These are phyloP conservation scores for Temnothorax rugatulus DNA, from an alignment of 2,888 invertebrate species.

Conservation along the genomic window DNA sequence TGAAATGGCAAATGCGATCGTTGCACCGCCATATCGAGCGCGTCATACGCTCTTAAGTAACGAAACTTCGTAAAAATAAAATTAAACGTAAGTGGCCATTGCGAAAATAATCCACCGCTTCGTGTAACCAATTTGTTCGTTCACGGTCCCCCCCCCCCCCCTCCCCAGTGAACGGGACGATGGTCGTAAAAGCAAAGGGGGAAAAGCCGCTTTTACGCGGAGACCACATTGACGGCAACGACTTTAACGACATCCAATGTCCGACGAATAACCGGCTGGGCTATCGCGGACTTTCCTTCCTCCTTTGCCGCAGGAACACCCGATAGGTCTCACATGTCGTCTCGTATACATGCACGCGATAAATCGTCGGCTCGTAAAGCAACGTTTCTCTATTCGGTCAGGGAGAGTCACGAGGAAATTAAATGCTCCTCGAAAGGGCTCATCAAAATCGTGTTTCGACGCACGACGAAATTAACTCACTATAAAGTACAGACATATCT, in stretches of 20 bases:
- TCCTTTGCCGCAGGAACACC: conserved; percentile 22
- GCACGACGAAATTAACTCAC: conserved; percentile 29
- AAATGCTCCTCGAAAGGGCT: conserved; percentile 27
- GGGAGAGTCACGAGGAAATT: conserved; percentile 26
- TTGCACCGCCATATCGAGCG: background rate
- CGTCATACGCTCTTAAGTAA: conserved; percentile 14
- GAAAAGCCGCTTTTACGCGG: conserved; percentile 35
- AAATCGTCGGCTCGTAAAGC: conserved; percentile 53
- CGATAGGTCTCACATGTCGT: conserved; percentile 21
- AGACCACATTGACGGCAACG: conserved; percentile 30
- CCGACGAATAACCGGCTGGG: conserved; percentile 27
- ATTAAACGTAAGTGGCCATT: conserved; percentile 24
- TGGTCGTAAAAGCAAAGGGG: conserved; percentile 35
- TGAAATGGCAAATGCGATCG: background rate
- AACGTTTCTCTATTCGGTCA: conserved; percentile 39
- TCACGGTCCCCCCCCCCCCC: conserved; percentile 8
- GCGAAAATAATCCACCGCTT: conserved; percentile 32
- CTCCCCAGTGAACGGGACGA: conserved; percentile 33
- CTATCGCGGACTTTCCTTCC: conserved; percentile 20
- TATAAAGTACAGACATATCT: conserved; percentile 35
- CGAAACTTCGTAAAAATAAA: background rate
- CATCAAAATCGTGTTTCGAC: conserved; percentile 39
- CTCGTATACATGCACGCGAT: conserved; percentile 26
- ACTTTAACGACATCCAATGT: conserved; percentile 39
- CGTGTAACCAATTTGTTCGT: conserved; percentile 35